Evolutionary conservation across 1,140 invertebrate species (phyloP), one percentile per base, ranked within the genome.

Genomic region (Coboldia fuscipes): DNA sequence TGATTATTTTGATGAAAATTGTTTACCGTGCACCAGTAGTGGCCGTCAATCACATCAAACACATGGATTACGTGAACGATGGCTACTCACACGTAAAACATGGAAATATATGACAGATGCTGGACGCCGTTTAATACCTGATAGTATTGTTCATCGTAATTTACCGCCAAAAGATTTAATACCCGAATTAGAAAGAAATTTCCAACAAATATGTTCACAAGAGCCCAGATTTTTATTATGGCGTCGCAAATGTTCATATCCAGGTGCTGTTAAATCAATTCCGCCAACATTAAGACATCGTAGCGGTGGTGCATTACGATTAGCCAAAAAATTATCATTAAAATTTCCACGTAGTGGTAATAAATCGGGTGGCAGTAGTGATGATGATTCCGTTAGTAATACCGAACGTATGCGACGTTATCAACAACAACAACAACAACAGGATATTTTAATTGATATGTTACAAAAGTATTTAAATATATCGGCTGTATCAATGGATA

Each of bases 61-160:
- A n/a, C n/a, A n/a, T n/a, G n/a, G n/a, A n/a, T n/a, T n/a, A 26
- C 70, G 71, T 42, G 77, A 85, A 52, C 65, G 82, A 56, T 88
- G 82, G 82, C 58, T 86, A 20, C 61, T 85, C 15, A 84, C 81
- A 4, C 60, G 81, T 18, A 86, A 86, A 56, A 85, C 82, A 14
- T 86, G 82, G 82, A 63, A 79, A 37, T 85, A 85, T 50, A 88
- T 88, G 82, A 69, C 79, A 0, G 81, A 86, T 44, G 79, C 81
- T 9, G 81, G 81, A n/a, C 68, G 78, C 27, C 73, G 73, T 44
- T 60, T 88, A 10, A 74, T 86, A 26, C 80, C 81, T 0, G 81
- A 85, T 32, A n/a, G 14, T 12, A 27, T 27, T 5, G 3, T 4
- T 5, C 72, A 72, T 3, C 63, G 62, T 0, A 65, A 68, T 44